phyloP scores from a whole-genome alignment of 2,113 vertebrate species.

The Camelus dromedarius region DNA sequence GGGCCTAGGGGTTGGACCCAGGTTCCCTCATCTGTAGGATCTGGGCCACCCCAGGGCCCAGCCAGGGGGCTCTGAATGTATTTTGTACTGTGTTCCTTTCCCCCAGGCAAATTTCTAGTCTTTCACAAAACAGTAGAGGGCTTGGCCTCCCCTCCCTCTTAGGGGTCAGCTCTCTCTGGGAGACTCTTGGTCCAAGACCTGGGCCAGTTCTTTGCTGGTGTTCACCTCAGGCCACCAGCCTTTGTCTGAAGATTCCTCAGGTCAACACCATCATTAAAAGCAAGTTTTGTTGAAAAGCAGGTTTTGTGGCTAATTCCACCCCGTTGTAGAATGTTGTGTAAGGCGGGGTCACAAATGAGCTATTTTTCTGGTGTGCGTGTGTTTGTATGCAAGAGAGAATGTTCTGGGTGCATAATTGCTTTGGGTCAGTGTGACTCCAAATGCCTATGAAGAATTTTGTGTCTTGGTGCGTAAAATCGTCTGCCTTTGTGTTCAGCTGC shows the following conservation, averaged over 20 bases:
- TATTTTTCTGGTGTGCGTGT: not conserved
- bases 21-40: not conserved
- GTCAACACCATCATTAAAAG: slow-evolving; percentile 85
- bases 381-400: too few species aligned
- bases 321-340: not conserved
- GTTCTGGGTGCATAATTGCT: fast-evolving
- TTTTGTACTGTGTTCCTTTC: slow-evolving; percentile 68
- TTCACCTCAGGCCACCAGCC: slow-evolving; percentile 56
- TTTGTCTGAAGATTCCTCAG: slow-evolving; percentile 82
- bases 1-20: not conserved
- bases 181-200: not conserved
- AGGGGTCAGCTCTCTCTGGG: not conserved
- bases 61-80: slow-evolving; percentile 74
- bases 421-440: not conserved
- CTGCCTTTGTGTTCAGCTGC: not conserved
- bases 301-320: slow-evolving; percentile 78
- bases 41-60: not conserved
- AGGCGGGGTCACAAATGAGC: fast-evolving
- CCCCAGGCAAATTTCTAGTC: slow-evolving; percentile 33
- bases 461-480: not conserved
- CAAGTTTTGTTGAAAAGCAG: slow-evolving; percentile 83
- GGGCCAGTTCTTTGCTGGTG: not conserved
- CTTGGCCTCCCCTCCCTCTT: not conserved
- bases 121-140: not conserved
- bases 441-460: not conserved